Evolutionary conservation across 2,888 invertebrate genomes (phyloP).

Genomic region (Ceraclea dissimilis): DNA sequence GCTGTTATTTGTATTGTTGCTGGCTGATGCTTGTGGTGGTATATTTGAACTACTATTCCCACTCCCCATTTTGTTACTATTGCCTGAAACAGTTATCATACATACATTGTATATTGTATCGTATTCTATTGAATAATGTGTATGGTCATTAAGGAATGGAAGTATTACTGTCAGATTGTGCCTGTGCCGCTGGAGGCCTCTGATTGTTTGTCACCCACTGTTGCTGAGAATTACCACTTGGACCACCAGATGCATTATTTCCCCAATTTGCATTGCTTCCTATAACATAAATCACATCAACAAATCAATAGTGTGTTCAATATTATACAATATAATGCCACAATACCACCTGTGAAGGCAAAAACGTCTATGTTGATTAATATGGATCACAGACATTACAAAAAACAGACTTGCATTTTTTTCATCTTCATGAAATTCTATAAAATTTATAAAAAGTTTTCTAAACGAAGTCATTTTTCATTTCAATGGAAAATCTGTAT

Average conservation of each 20-base stretch:
- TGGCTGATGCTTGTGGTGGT: background rate
- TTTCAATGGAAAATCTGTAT: too few species aligned
- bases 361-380: too few species aligned
- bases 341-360: too few species aligned
- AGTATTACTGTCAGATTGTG: slow-evolving; percentile 43
- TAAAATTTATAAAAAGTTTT: too few species aligned
- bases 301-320: too few species aligned
- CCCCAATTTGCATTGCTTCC: slow-evolving; percentile 26
- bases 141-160: background rate
- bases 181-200: slow-evolving; percentile 47
- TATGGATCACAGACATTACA: too few species aligned
- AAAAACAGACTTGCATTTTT: too few species aligned
- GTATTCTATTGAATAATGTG: background rate
- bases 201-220: slow-evolving; percentile 46
- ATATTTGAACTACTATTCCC: slow-evolving; percentile 20
- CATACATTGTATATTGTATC: too few species aligned
- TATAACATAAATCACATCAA: too few species aligned
- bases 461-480: too few species aligned
- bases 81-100: slow-evolving; percentile 42
- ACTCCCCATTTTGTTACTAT: slow-evolving; percentile 40
- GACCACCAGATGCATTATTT: slow-evolving; percentile 40
- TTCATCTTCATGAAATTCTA: too few species aligned
- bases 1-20: slow-evolving; percentile 7
- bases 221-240: slow-evolving; percentile 36
- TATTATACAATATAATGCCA: too few species aligned